Evolutionary conservation across 2,113 vertebrate genomes (phyloP).

Genomic region (Bettongia penicillata): DNA sequence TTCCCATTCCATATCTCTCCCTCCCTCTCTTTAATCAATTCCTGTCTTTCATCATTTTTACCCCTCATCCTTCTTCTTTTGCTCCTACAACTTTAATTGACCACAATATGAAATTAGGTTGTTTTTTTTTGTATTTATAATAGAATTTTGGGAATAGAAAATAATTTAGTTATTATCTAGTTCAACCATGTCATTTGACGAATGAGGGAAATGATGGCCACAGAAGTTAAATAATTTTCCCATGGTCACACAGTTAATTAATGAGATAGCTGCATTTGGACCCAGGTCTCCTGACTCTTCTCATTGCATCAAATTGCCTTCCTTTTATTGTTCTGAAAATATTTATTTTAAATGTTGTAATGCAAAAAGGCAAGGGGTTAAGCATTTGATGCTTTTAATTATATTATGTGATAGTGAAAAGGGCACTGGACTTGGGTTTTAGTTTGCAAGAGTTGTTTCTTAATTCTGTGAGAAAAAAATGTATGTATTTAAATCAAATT

Average conservation of each 20-base stretch:
- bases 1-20: not conserved
- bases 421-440: not conserved
- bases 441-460: not conserved
- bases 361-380: not conserved
- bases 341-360: not conserved
- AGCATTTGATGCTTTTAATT: not conserved
- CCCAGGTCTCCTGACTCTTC: not conserved
- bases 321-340: not conserved
- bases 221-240: not conserved
- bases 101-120: not conserved
- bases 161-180: not conserved
- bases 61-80: not conserved
- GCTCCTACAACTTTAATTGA: not conserved
- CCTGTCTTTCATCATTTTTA: fast-evolving
- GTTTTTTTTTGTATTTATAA: not conserved
- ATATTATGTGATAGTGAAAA: not conserved
- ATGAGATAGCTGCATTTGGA: not conserved
- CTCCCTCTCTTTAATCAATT: not conserved
- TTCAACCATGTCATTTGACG: not conserved
- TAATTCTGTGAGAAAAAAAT: not conserved
- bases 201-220: not conserved
- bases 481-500: too few relatives aligned
- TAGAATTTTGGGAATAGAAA: not conserved
- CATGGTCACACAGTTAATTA: not conserved
- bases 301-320: not conserved